phyloP scores from a whole-genome alignment of 2,797 vertebrate genomes.

The Trachurus trachurus region DNA sequence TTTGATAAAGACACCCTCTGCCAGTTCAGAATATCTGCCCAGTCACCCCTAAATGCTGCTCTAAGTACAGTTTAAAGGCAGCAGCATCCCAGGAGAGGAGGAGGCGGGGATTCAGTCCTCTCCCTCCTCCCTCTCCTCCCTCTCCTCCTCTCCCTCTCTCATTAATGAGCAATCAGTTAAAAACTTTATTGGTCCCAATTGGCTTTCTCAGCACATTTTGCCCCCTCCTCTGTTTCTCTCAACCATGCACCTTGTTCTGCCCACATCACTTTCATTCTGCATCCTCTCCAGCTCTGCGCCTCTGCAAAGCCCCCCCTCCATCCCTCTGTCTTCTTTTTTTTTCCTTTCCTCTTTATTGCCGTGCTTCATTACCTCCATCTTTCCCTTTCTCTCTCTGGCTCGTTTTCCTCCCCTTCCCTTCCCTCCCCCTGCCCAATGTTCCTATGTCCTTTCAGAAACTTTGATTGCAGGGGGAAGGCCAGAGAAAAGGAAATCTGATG shows the following conservation, averaged over 20 bases:
- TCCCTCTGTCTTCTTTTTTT: slow-evolving; percentile 19
- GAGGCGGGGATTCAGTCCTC: not conserved
- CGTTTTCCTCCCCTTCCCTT: slow-evolving; percentile 3
- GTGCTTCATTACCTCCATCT: slow-evolving; percentile 61
- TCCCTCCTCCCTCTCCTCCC: not conserved
- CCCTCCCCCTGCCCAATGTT: slow-evolving; percentile 10
- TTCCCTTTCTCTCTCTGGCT: slow-evolving; percentile 24
- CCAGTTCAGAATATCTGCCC: slow-evolving; percentile 56
- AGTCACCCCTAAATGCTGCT: slow-evolving; percentile 63
- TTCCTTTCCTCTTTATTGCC: slow-evolving; percentile 43
- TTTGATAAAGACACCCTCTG: slow-evolving; percentile 37
- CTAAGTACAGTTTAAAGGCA: slow-evolving; percentile 60
- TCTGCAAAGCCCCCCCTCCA: slow-evolving; percentile 31
- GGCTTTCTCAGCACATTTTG: slow-evolving; percentile 74
- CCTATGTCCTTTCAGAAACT: slow-evolving; percentile 32
- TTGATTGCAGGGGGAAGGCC: slow-evolving; percentile 20
- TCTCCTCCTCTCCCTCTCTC: slow-evolving; percentile 46
- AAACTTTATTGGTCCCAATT: slow-evolving; percentile 69
- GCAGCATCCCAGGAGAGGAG: slow-evolving; percentile 24
- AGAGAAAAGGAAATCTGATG: slow-evolving; percentile 28
- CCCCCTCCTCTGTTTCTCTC: slow-evolving; percentile 36
- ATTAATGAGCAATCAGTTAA: slow-evolving; percentile 82
- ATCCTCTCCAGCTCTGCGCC: slow-evolving; percentile 9
- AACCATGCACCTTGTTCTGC: slow-evolving; percentile 28
- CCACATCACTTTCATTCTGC: slow-evolving; percentile 29